Evolutionary conservation across 64 coral and sea anemone genomes (phyloP), one percentile per base, ranked within the genome.

Genomic region (Montipora foliosa): DNA sequence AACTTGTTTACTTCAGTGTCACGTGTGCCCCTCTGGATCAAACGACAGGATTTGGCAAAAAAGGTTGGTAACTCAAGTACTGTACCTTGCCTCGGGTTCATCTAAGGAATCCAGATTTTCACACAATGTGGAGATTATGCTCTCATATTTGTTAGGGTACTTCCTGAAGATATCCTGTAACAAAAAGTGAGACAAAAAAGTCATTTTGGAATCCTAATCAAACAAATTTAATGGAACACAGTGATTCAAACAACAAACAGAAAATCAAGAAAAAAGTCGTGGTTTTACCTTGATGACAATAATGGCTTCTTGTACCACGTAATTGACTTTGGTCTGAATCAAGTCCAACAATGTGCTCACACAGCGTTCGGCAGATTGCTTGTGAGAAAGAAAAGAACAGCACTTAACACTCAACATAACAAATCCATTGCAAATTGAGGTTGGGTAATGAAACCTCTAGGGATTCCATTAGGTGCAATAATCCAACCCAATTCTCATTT

Each of bases 91-190:
- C 78, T 99, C 98, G 44, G 98, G 95, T 59, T 99, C 98, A 92
- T 99, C 98, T 74, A 99, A 93, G 44, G 98, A 99, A 71, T 99
- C 98, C 73, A 99, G 89, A 71, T 99, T 99, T 80, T 99, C 98
- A 79, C 98, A 99, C 66, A 99, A 73, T 0, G 98, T 99, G 49
- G 98, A 99, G 47, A 99, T 99, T 20, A 99, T 99, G 64, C 98
- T 99, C 75, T 99, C 98, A 53, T 99, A 99, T 53, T 99, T 99
- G 84, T 99, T 99, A 44, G 98, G 98, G 58, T 99, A 99, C 70
- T 96, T 99, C 44, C 98, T 92, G 49, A 99, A 99, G 37, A 99
- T 99, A 74, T 99, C 98, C 98, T 99, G 49, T 14, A 87, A 82
- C 3, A 69, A 0, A 61, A 66, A 82, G 45, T 6, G 24, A 71